Percentiles rank a stretch among this genome's conserved stretches.
phyloP scores from a whole-genome alignment of 2,113 vertebrate species.

The Illadopsis cleaveri region DNA sequence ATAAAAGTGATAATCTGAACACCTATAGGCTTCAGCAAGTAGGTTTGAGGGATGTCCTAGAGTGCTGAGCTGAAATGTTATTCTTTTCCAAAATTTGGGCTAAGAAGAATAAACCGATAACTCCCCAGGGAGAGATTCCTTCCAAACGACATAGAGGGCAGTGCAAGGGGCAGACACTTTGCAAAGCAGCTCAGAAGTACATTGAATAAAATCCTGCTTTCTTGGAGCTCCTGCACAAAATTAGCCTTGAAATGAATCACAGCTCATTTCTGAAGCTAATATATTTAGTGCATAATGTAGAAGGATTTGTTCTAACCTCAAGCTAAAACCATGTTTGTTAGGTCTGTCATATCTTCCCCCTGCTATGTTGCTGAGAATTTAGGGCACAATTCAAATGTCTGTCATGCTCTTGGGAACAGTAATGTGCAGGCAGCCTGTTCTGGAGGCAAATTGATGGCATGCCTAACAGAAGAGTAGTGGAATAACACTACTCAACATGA shows the following conservation, averaged over 20 bases:
- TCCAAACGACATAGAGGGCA: neutral
- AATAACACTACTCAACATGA: neutral
- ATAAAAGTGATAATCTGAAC: neutral
- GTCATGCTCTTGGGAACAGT: neutral
- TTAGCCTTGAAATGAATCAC: neutral
- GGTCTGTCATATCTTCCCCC: neutral
- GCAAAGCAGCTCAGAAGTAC: neutral
- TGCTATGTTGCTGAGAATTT: neutral
- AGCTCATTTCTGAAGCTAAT: neutral
- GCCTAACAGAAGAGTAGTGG: neutral
- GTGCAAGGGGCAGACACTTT: neutral
- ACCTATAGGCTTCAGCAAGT: neutral
- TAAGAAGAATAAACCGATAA: neutral
- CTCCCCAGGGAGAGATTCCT: neutral
- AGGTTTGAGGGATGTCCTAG: neutral
- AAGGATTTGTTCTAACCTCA: neutral
- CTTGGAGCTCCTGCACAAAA: neutral
- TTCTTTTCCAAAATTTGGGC: neutral
- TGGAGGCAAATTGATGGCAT: neutral
- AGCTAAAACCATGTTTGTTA: neutral
- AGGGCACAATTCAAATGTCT: neutral
- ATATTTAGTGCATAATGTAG: neutral
- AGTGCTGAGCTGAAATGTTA: neutral
- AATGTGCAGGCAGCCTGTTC: neutral
- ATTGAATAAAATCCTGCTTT: neutral